phyloP scores from a whole-genome alignment of 2,888 invertebrate genomes.

The Heliconius cydno region DNA sequence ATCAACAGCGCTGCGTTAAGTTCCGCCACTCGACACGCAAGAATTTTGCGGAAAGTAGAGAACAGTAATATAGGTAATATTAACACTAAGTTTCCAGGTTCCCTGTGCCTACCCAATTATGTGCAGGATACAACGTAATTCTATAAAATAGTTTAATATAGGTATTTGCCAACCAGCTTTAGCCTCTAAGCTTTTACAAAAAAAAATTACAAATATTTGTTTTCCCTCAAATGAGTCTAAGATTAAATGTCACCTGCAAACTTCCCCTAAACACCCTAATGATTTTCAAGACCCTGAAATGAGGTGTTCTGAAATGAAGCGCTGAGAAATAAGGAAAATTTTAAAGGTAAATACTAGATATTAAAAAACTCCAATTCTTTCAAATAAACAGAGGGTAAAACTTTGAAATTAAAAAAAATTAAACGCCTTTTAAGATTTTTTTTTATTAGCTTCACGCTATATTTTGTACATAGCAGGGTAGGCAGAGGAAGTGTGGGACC shows the following conservation, averaged over 20 bases:
- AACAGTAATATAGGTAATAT: background rate
- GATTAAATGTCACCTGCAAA: conserved; percentile 10
- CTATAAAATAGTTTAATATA: background rate
- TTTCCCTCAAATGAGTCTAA: background rate
- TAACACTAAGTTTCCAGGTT: background rate
- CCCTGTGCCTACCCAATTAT: background rate
- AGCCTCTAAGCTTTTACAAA: background rate
- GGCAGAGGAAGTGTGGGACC: no score
- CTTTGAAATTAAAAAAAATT: background rate
- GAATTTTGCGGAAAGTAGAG: background rate
- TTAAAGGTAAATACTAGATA: conserved; percentile 1
- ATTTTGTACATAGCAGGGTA: no score
- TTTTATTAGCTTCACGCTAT: no score
- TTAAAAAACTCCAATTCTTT: background rate
- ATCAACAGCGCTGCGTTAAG: no score
- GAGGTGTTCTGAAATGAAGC: background rate
- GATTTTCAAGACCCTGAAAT: conserved; percentile 4
- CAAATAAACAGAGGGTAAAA: background rate
- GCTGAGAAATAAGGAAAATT: conserved; percentile 5
- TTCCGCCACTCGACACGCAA: no score
- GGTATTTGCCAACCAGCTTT: background rate
- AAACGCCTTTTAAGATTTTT: background rate
- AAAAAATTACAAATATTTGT: background rate
- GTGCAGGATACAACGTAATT: background rate
- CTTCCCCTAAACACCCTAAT: background rate